Conservation (phyloP, 1,140 invertebrate species). For the Drosophila truncata region DNA sequence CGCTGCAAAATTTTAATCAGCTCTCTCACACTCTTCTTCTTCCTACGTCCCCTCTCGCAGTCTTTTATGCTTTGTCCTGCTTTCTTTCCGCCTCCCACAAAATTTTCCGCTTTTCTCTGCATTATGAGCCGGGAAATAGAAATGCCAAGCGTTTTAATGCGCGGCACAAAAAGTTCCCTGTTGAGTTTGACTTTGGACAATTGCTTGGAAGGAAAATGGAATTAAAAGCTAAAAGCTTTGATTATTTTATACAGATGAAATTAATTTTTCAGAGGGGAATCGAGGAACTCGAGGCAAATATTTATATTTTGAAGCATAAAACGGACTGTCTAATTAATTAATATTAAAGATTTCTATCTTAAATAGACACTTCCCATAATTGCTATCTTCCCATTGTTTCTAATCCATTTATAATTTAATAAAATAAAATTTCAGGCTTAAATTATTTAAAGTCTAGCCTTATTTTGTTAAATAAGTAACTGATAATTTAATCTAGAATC, state of each 20-base stretch:
- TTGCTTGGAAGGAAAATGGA: constrained; percentile 25
- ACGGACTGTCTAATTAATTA: background rate
- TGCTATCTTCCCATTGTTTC: background rate
- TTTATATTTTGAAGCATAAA: background rate
- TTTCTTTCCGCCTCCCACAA: constrained; percentile 1
- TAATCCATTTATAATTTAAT: background rate
- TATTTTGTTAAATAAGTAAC: background rate
- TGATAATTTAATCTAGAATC: background rate
- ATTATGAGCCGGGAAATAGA: constrained; percentile 49
- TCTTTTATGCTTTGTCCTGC: constrained; percentile 27
- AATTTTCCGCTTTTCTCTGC: constrained; percentile 29
- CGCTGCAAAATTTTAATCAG: constrained; percentile 78
- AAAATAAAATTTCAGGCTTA: background rate
- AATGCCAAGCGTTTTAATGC: constrained; percentile 46
- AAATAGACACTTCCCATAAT: background rate
- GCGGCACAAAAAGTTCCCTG: constrained; percentile 41
- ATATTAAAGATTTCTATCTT: background rate
- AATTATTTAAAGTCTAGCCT: background rate
- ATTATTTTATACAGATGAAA: constrained; percentile 13
- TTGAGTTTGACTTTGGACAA: constrained; percentile 55
- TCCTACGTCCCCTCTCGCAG: background rate
- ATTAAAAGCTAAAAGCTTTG: constrained; percentile 19
- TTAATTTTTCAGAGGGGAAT: constrained; percentile 7
- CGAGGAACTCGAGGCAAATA: background rate
- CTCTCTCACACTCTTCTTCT: constrained; percentile 11